phyloP scores from a whole-genome alignment of 2,113 vertebrate genomes.

The Hipposideros armiger region DNA sequence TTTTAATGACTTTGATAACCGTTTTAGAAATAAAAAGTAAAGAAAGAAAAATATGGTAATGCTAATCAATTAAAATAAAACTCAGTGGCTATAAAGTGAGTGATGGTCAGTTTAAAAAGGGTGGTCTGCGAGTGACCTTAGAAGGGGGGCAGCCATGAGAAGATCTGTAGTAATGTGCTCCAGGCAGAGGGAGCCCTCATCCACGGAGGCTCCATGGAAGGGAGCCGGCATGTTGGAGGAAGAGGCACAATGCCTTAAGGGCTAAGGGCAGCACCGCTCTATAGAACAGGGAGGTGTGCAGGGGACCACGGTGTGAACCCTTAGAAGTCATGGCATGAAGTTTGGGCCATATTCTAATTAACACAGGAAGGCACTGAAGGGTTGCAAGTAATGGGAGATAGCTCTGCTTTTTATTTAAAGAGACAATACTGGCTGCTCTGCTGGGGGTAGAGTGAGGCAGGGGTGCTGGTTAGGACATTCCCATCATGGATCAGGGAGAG shows the following conservation, averaged over 20 bases:
- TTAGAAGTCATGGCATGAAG: neutral
- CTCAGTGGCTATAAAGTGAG: neutral
- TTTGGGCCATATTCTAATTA: neutral
- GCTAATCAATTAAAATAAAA: neutral
- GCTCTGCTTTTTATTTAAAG: neutral
- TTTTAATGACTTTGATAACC: neutral
- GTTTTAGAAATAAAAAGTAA: neutral
- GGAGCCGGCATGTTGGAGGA: no score
- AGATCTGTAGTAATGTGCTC: neutral
- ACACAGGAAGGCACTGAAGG: neutral
- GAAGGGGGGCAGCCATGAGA: neutral
- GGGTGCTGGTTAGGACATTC: neutral
- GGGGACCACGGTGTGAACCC: neutral
- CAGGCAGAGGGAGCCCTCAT: neutral
- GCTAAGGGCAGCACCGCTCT: fast-evolving
- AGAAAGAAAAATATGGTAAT: neutral
- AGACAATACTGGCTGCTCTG: neutral
- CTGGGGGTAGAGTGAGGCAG: neutral
- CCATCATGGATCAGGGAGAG: neutral
- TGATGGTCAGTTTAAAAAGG: neutral
- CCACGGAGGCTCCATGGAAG: neutral
- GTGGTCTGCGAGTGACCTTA: neutral
- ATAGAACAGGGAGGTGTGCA: fast-evolving
- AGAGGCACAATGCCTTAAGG: neutral
- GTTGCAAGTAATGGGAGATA: neutral